Evolutionary conservation across 2,888 invertebrate species (phyloP).

Genomic region (Drosophila nr. perissopoda): DNA sequence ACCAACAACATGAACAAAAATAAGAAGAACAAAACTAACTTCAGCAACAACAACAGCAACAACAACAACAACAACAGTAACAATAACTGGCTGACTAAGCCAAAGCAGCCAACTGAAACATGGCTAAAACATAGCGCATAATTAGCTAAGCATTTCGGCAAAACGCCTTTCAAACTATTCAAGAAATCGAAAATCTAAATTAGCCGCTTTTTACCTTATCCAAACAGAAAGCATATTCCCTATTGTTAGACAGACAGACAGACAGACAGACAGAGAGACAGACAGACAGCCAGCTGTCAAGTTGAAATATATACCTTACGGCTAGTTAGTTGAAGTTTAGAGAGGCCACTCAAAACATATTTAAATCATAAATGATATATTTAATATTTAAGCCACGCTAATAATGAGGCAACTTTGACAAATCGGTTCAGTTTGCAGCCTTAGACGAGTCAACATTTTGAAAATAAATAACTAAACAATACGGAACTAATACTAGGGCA

Average conservation of each 20-base stretch:
- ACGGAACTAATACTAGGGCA: neutral
- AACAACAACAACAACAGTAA: slow-evolving; percentile 18
- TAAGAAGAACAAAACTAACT: slow-evolving; percentile 7
- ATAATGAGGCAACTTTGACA: neutral
- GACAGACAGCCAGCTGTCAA: neutral
- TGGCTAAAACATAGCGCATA: slow-evolving; percentile 32
- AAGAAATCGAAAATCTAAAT: slow-evolving; percentile 33
- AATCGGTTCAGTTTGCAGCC: neutral
- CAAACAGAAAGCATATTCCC: neutral
- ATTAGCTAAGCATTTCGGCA: slow-evolving; percentile 31
- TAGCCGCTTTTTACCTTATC: neutral
- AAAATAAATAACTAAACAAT: neutral
- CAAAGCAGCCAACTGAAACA: slow-evolving; percentile 15
- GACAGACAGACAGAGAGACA: neutral
- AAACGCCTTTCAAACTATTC: slow-evolving; percentile 31
- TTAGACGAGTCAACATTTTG: neutral
- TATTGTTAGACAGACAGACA: neutral
- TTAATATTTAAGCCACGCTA: too few relatives aligned
- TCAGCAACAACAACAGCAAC: slow-evolving; percentile 15
- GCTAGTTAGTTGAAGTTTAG: neutral
- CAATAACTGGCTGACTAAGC: slow-evolving; percentile 3
- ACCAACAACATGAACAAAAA: neutral
- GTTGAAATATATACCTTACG: neutral
- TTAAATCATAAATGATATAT: neutral
- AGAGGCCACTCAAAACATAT: neutral